phyloP scores from a whole-genome alignment of 2,113 vertebrate genomes.

The Chlorodrepanis virens region DNA sequence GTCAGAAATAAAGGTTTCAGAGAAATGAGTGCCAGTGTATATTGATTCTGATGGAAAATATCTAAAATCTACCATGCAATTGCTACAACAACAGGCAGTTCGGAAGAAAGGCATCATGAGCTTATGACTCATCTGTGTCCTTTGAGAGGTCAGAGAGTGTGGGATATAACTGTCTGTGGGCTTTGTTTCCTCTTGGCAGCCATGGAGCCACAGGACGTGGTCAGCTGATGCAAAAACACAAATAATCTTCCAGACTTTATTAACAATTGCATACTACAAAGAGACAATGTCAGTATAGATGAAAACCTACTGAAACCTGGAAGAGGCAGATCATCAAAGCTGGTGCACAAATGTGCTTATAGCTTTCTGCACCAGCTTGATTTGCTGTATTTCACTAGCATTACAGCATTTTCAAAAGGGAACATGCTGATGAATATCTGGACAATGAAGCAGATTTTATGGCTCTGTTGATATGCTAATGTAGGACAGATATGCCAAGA shows the following conservation, averaged over 20 bases:
- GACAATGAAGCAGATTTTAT: neutral
- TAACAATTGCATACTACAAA: conserved; percentile 18
- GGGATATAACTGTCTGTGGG: conserved; percentile 31
- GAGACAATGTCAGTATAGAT: conserved; percentile 8
- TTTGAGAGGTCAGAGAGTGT: conserved; percentile 49
- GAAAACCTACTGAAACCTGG: neutral
- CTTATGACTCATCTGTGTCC: conserved; percentile 44
- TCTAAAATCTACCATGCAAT: neutral
- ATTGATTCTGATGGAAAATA: conserved; percentile 19
- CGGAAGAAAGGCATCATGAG: neutral
- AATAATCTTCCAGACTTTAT: neutral
- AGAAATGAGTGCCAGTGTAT: neutral
- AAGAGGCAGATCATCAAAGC: neutral
- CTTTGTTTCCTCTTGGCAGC: conserved; percentile 14
- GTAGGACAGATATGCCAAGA: neutral
- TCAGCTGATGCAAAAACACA: conserved; percentile 11
- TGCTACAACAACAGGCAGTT: neutral
- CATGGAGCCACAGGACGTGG: conserved; percentile 23
- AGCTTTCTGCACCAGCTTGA: neutral
- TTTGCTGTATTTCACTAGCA: neutral
- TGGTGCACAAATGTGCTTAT: neutral
- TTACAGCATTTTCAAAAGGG: neutral
- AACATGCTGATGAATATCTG: neutral
- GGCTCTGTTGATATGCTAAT: neutral
- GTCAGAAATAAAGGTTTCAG: conserved; percentile 18